These are phyloP conservation scores for Mizuhopecten yessoensis DNA, from an alignment of 1,140 invertebrate genomes.

Conservation along the genomic window DNA sequence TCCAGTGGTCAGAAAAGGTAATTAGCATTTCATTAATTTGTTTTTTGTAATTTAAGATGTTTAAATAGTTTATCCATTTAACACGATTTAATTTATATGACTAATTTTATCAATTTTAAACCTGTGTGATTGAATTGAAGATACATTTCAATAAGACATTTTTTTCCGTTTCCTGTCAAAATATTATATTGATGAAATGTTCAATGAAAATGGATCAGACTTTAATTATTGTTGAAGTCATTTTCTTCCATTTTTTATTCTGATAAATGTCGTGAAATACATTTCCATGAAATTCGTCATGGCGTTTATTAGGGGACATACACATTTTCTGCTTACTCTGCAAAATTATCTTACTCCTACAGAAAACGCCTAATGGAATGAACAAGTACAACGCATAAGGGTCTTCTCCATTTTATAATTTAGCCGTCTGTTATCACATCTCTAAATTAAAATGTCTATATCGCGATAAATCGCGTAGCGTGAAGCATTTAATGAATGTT, in stretches of 20 bases:
- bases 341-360: background rate
- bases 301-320: background rate
- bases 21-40: background rate
- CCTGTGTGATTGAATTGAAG: too few species aligned
- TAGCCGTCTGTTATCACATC: background rate
- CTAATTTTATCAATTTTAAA: too few species aligned
- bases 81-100: too few species aligned
- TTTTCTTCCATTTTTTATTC: too few species aligned
- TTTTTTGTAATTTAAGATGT: background rate
- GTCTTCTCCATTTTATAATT: background rate
- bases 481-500: background rate
- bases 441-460: background rate
- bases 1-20: conserved; percentile 58
- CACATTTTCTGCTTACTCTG: background rate
- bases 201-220: too few species aligned
- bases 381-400: background rate
- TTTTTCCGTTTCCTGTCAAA: too few species aligned
- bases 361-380: background rate
- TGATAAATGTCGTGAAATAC: too few species aligned
- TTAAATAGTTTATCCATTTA: too few species aligned
- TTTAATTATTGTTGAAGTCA: too few species aligned
- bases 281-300: background rate
- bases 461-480: background rate
- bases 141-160: too few species aligned
- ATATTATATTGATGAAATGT: too few species aligned